Conservation (phyloP, 2,888 invertebrate species). For the Heliothis peltigera region DNA sequence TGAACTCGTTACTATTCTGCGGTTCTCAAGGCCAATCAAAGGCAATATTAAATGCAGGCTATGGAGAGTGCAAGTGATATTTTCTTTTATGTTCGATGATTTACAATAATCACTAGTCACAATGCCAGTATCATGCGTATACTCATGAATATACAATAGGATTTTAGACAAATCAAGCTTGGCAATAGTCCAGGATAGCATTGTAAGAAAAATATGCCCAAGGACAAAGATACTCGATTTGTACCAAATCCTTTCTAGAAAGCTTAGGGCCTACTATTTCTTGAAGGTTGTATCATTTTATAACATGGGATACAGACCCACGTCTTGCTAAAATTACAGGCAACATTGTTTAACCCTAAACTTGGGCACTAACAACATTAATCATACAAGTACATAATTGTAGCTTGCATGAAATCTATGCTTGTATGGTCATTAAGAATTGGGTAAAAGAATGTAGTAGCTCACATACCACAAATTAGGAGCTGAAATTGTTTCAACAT, state of each 20-base stretch:
- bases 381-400: too few relatives aligned
- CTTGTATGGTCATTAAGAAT: background rate
- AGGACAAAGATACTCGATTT: background rate
- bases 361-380: background rate
- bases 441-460: too few relatives aligned
- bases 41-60: background rate
- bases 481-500: conserved; percentile 33
- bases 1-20: conserved; percentile 8
- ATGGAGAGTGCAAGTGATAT: background rate
- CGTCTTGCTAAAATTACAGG: background rate
- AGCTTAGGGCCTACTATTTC: background rate
- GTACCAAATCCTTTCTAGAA: background rate
- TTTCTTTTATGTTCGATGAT: background rate
- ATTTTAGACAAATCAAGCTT: conserved; percentile 27
- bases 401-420: too few relatives aligned
- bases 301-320: background rate
- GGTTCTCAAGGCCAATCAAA: conserved; percentile 1
- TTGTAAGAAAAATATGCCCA: conserved; percentile 9
- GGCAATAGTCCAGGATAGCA: conserved; percentile 38
- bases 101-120: background rate
- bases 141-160: conserved; percentile 30
- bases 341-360: conserved; percentile 3
- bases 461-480: conserved; percentile 16
- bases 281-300: background rate
- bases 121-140: conserved; percentile 6